Evolutionary conservation across 2,888 invertebrate species (phyloP).

Genomic region (Synergus gifuensis): DNA sequence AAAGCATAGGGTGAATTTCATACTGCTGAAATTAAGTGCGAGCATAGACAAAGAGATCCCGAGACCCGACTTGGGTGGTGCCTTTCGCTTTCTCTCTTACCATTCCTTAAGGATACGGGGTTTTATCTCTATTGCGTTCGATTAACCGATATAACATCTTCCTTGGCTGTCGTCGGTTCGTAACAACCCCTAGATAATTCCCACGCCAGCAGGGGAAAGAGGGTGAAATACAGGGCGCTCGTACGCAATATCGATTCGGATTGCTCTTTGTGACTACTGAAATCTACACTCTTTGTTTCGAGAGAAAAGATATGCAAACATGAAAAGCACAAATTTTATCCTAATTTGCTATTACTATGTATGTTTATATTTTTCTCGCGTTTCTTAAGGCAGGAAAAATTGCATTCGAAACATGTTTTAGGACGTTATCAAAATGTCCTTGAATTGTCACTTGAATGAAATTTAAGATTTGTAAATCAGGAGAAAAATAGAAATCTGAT

Average conservation of each 20-base stretch:
- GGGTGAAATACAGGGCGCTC: slow-evolving; percentile 47
- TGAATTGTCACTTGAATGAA: neutral
- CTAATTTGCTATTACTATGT: neutral
- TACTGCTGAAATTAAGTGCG: slow-evolving; percentile 39
- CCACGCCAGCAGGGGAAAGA: slow-evolving; percentile 54
- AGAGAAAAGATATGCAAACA: slow-evolving; percentile 17
- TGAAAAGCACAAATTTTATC: neutral
- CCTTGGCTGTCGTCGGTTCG: slow-evolving; percentile 56
- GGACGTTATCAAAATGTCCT: too few relatives aligned
- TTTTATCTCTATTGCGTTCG: slow-evolving; percentile 48
- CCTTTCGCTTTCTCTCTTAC: too few relatives aligned
- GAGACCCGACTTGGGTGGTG: neutral
- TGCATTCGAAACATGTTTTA: too few relatives aligned
- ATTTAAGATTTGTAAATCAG: neutral
- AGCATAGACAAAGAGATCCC: neutral
- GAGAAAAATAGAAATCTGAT: neutral
- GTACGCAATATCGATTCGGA: slow-evolving; percentile 59
- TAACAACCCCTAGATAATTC: slow-evolving; percentile 62
- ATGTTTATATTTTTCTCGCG: too few relatives aligned
- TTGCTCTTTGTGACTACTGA: slow-evolving; percentile 60
- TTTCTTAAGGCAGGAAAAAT: too few relatives aligned
- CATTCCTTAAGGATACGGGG: neutral
- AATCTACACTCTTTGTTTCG: slow-evolving; percentile 56
- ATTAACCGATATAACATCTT: slow-evolving; percentile 59
- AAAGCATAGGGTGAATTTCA: slow-evolving; percentile 27